Percentiles rank a stretch among this genome's conserved stretches.
Conservation (phyloP, 2,797 vertebrate genomes). For the Dromococcyx pavoninus region DNA sequence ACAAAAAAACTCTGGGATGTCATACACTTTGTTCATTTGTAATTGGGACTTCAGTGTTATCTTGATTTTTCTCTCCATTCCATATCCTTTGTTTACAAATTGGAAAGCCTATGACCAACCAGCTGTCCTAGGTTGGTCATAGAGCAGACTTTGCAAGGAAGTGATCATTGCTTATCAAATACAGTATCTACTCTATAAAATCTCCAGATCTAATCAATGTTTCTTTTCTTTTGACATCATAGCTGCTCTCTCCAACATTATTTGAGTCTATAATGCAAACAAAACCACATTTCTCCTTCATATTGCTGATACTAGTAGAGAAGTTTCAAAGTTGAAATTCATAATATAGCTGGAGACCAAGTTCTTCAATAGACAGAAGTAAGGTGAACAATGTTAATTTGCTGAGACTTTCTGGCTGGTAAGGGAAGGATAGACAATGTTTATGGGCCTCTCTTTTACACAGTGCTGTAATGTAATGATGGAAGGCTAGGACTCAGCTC, state of each 20-base stretch:
- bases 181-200: neutral
- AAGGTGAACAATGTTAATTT: neutral
- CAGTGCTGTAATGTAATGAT: neutral
- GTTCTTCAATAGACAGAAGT: neutral
- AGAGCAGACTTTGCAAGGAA: neutral
- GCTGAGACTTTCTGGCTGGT: neutral
- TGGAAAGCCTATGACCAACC: neutral
- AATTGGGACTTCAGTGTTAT: neutral
- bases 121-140: neutral
- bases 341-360: neutral
- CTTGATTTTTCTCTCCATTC: neutral
- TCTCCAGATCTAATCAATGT: neutral
- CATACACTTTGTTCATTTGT: neutral
- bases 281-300: neutral
- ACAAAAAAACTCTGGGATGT: neutral
- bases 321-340: neutral
- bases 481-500: neutral
- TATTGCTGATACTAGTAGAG: neutral
- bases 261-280: neutral
- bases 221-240: neutral
- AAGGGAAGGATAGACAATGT: neutral
- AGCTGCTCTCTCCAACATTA: neutral
- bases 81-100: neutral
- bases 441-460: neutral
- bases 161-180: neutral